Conservation (phyloP, 2,888 invertebrate species). For the Sabellastarte sp. region DNA sequence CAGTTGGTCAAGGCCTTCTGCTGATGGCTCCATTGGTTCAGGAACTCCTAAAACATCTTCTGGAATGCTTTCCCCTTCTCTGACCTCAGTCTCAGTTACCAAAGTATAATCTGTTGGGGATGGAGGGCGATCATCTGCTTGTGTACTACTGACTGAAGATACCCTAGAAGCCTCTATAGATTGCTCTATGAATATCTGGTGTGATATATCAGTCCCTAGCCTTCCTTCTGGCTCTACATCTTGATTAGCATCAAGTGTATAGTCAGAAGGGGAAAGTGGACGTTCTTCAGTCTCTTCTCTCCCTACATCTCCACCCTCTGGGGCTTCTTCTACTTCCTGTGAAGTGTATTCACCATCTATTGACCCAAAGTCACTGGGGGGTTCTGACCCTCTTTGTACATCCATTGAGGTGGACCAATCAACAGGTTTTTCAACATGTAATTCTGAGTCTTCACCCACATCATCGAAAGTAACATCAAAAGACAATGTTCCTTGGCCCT, state of each 20-base stretch:
- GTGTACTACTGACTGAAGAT: too few species aligned
- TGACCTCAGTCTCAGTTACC: constrained; percentile 22
- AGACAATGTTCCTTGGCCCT: not conserved
- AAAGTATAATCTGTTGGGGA: constrained; percentile 56
- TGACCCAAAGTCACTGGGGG: constrained; percentile 32
- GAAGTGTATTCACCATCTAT: constrained; percentile 7
- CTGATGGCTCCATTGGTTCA: constrained; percentile 11
- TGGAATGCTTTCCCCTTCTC: constrained; percentile 7
- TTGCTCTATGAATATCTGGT: constrained; percentile 53
- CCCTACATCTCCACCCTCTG: constrained; percentile 8
- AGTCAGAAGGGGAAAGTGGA: constrained; percentile 48
- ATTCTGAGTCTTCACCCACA: constrained; percentile 3
- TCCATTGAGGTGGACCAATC: constrained; percentile 34
- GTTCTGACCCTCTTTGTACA: constrained; percentile 32
- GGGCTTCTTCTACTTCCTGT: not conserved
- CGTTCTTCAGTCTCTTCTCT: constrained; percentile 19
- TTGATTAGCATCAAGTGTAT: constrained; percentile 40
- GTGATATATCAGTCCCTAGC: constrained; percentile 44
- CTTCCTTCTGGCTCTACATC: constrained; percentile 39
- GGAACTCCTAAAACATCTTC: constrained; percentile 19
- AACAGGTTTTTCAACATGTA: constrained; percentile 14
- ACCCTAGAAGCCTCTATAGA: constrained; percentile 31
- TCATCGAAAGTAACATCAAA: not conserved
- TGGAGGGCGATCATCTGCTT: constrained; percentile 44
- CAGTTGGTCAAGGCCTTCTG: not conserved